Evolutionary conservation across 2,113 vertebrate genomes (phyloP).

Genomic region (human): DNA sequence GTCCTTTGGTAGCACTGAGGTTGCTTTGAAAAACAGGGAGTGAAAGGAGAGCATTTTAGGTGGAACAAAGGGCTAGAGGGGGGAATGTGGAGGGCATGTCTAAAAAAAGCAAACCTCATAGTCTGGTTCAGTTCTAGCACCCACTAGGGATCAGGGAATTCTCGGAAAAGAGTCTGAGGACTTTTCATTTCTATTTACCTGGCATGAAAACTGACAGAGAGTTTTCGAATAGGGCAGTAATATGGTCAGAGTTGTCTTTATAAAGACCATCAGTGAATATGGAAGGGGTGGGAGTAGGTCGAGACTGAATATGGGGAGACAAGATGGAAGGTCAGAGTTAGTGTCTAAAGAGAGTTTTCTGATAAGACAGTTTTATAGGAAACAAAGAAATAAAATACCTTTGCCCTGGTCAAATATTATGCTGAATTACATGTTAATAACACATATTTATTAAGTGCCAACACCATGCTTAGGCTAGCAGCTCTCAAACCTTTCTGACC

Average conservation of each 20-base stretch:
- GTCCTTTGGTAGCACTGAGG: neutral
- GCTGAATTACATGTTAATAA: neutral
- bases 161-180: neutral
- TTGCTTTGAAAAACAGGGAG: neutral
- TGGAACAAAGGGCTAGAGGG: neutral
- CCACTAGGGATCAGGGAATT: neutral
- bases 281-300: neutral
- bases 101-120: neutral
- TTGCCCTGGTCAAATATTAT: neutral
- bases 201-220: neutral
- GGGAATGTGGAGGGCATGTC: neutral
- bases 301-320: neutral
- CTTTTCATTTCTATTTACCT: neutral
- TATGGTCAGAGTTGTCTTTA: neutral
- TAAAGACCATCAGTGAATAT: neutral
- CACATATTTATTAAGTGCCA: neutral
- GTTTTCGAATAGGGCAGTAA: neutral
- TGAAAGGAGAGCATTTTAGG: neutral
- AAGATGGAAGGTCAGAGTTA: too few species aligned
- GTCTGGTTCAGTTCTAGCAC: neutral
- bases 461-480: neutral
- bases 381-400: neutral
- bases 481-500: neutral
- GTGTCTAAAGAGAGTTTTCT: neutral
- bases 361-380: neutral